Evolutionary conservation across 2,888 invertebrate genomes (phyloP).

Genomic region (Nomada fucata): DNA sequence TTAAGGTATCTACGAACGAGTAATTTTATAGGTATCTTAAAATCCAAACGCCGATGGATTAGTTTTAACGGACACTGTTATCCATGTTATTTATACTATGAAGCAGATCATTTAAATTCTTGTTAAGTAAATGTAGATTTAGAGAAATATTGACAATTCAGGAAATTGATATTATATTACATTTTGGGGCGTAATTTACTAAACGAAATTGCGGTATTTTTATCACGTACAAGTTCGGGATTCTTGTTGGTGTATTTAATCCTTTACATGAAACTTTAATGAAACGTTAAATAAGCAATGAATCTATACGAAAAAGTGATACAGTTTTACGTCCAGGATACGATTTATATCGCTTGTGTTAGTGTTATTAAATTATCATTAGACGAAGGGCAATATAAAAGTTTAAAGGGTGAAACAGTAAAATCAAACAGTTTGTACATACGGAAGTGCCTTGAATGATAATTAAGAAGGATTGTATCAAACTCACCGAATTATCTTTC

Average conservation of each 20-base stretch:
- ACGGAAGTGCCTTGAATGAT: conserved; percentile 74
- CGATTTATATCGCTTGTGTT: conserved; percentile 2
- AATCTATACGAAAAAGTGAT: not conserved
- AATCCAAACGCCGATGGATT: conserved; percentile 16
- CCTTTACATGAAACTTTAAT: not conserved
- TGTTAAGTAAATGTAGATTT: conserved; percentile 18
- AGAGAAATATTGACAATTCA: conserved; percentile 7
- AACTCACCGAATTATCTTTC: conserved; percentile 72
- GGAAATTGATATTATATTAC: conserved; percentile 4
- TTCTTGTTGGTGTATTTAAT: not conserved
- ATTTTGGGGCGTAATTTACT: not conserved
- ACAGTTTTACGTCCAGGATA: conserved; percentile 2
- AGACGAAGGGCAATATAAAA: conserved; percentile 9
- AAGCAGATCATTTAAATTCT: conserved; percentile 18
- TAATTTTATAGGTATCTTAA: conserved; percentile 31
- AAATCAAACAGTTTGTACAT: conserved; percentile 71
- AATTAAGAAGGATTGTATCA: conserved; percentile 46
- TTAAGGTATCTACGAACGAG: conserved; percentile 36
- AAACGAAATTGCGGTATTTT: not conserved
- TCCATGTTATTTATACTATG: conserved; percentile 17
- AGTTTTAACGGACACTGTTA: not conserved
- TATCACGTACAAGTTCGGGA: not conserved
- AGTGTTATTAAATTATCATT: not conserved
- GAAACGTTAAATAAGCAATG: conserved; percentile 20
- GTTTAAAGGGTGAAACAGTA: conserved; percentile 27